These are phyloP conservation scores for Bacillus rossius DNA, from an alignment of 1,140 invertebrate species.

Conservation along the genomic window DNA sequence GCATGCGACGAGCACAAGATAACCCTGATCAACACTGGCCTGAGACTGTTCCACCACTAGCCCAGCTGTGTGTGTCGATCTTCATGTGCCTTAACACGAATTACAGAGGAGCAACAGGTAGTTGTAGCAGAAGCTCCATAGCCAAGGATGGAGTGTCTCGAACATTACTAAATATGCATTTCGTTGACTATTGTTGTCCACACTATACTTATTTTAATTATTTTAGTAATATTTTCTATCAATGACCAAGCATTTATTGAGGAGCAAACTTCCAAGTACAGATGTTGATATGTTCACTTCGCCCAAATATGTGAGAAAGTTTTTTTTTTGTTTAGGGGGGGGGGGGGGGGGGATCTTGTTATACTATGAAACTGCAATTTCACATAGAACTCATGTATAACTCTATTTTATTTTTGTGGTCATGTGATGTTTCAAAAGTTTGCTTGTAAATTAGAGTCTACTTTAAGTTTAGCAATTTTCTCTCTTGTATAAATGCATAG, in stretches of 20 bases:
- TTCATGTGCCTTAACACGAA: background rate
- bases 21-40: constrained; percentile 80
- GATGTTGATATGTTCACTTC: too few species aligned
- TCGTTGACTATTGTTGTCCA: background rate
- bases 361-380: too few species aligned
- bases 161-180: background rate
- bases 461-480: too few species aligned
- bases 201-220: background rate
- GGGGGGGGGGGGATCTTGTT: too few species aligned
- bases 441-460: too few species aligned
- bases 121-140: background rate
- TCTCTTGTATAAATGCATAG: too few species aligned
- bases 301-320: too few species aligned
- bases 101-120: background rate
- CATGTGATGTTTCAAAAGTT: too few species aligned
- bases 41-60: constrained; percentile 95
- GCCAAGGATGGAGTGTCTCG: background rate
- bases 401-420: too few species aligned
- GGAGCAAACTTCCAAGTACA: too few species aligned
- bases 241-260: background rate
- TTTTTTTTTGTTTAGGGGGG: too few species aligned
- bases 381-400: too few species aligned
- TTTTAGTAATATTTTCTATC: background rate
- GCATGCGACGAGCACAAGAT: constrained; percentile 93
- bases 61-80: background rate